A percentile compares a stretch with the other conserved stretches of the same genome.
These are phyloP conservation scores for Scyliorhinus canicula DNA, from an alignment of 2,797 vertebrate genomes.

Conservation along the genomic window DNA sequence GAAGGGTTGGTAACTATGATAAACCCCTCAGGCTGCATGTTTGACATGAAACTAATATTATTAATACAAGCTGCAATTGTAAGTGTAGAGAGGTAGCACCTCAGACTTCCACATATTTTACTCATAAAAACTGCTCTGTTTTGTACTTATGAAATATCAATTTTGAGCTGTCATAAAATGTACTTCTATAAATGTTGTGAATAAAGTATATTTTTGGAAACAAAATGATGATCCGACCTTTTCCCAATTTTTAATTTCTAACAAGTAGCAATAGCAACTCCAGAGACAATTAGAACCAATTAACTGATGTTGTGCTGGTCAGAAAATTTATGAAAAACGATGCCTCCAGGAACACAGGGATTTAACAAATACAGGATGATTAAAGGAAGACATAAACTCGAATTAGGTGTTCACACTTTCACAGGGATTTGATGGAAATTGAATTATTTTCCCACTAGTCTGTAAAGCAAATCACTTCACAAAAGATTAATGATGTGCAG, in stretches of 20 bases:
- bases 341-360: neutral
- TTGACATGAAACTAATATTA: neutral
- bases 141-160: neutral
- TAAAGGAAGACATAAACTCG: neutral
- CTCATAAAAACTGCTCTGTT: neutral
- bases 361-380: neutral
- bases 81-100: neutral
- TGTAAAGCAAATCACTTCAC: constrained; percentile 39
- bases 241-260: neutral
- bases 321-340: neutral
- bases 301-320: neutral
- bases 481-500: constrained; percentile 35
- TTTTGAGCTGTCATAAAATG: neutral
- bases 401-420: neutral
- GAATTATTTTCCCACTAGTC: constrained; percentile 43
- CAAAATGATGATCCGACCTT: neutral
- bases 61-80: neutral
- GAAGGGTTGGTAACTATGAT: neutral
- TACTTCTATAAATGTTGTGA: neutral
- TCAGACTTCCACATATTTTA: neutral
- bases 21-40: neutral
- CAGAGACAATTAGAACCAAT: neutral
- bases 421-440: fast-evolving
- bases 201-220: neutral
- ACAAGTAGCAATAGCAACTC: neutral